Percentiles rank a stretch among this genome's conserved stretches.
These are phyloP conservation scores for Riparia riparia DNA, from an alignment of 2,113 vertebrate genomes.

Conservation along the genomic window DNA sequence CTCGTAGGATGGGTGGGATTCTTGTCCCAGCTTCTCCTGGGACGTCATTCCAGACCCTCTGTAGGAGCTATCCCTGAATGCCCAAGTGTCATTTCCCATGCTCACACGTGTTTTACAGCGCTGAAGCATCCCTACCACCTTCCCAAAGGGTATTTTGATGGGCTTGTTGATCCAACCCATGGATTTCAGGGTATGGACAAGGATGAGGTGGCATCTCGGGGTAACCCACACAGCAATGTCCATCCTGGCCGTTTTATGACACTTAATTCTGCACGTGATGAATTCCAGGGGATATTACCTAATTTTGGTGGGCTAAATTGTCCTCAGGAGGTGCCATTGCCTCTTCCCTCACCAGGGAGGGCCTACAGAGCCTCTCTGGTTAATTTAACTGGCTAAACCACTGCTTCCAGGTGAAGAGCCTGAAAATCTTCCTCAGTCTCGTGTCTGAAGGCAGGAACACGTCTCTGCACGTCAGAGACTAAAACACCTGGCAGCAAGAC, in stretches of 20 bases:
- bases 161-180: neutral
- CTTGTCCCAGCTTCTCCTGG: neutral
- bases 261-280: neutral
- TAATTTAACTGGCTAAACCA: neutral
- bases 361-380: neutral
- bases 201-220: neutral
- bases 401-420: neutral
- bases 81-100: rapidly evolving
- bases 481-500: neutral
- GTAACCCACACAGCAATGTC: neutral
- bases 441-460: neutral
- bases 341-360: neutral
- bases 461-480: neutral
- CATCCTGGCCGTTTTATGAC: neutral
- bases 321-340: neutral
- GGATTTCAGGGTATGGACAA: neutral
- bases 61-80: neutral
- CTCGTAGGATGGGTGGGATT: neutral
- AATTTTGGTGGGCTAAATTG: neutral
- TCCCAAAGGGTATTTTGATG: neutral
- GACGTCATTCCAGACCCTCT: neutral
- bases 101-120: neutral
- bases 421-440: neutral
- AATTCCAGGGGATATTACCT: neutral
- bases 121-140: neutral